Percentiles rank a stretch among this genome's conserved stretches.
Evolutionary conservation across 2,888 invertebrate species (phyloP).

Genomic region (Furcula furcula): DNA sequence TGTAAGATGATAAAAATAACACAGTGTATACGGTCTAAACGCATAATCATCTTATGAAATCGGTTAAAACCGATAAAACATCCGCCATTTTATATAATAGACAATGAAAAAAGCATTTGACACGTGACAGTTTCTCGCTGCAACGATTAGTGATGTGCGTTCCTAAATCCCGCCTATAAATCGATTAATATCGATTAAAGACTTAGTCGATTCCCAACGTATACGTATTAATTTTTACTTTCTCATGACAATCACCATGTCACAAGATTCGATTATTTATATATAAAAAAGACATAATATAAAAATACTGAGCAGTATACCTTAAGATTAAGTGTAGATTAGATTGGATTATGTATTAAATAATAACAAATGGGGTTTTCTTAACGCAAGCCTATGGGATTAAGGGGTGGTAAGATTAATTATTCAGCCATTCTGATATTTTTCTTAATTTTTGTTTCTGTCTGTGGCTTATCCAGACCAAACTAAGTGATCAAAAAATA

Average conservation of each 20-base stretch:
- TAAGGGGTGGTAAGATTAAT: too few species aligned
- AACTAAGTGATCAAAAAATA: too few species aligned
- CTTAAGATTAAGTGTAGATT: constrained; percentile 43
- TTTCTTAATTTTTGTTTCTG: too few species aligned
- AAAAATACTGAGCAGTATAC: constrained; percentile 59
- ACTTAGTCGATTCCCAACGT: constrained; percentile 33
- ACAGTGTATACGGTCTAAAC: too few species aligned
- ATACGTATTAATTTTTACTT: constrained; percentile 38
- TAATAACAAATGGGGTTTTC: constrained; percentile 1
- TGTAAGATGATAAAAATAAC: too few species aligned
- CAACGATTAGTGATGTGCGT: constrained; percentile 18
- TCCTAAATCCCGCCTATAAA: constrained; percentile 8
- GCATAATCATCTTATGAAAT: too few species aligned
- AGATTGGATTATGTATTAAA: constrained; percentile 7
- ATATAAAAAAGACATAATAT: constrained; percentile 45
- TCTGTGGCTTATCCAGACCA: too few species aligned
- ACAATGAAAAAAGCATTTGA: too few species aligned
- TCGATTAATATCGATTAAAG: constrained; percentile 11
- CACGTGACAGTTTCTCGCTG: constrained; percentile 1
- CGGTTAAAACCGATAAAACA: too few species aligned
- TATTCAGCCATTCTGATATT: too few species aligned
- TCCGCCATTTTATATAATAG: too few species aligned
- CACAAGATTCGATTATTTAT: constrained; percentile 34
- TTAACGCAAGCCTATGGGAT: too few species aligned
- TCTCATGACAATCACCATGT: constrained; percentile 42